Percentiles rank a stretch among this genome's conserved stretches.
These are phyloP conservation scores for Papilio dardanus DNA, from an alignment of 1,140 invertebrate genomes.

Conservation along the genomic window DNA sequence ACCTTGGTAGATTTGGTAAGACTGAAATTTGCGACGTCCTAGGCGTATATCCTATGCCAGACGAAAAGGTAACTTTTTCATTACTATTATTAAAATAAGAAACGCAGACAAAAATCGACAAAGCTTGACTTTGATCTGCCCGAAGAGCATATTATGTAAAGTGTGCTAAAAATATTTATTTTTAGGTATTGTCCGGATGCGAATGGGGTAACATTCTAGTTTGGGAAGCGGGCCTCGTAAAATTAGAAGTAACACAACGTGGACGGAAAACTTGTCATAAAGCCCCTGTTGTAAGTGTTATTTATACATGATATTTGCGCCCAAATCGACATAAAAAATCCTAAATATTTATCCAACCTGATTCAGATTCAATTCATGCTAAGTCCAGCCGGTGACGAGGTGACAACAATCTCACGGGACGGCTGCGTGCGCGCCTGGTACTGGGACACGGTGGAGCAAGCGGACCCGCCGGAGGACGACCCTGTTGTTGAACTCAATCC, in stretches of 20 bases:
- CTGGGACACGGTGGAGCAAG: slow-evolving; percentile 92
- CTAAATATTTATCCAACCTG: neutral
- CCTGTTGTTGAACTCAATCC: slow-evolving; percentile 92
- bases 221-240: slow-evolving; percentile 94
- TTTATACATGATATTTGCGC: slow-evolving; percentile 7
- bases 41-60: slow-evolving; percentile 91
- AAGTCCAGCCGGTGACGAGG: slow-evolving; percentile 76
- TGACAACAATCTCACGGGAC: slow-evolving; percentile 88
- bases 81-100: neutral
- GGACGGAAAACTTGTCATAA: slow-evolving; percentile 88
- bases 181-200: slow-evolving; percentile 89
- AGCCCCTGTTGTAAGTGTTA: slow-evolving; percentile 85
- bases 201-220: slow-evolving; percentile 95
- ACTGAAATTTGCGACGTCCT: slow-evolving; percentile 95
- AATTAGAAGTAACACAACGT: slow-evolving; percentile 89
- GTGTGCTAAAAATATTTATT: no score
- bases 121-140: no score
- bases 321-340: neutral
- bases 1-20: slow-evolving; percentile 93
- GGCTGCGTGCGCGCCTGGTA: slow-evolving; percentile 93
- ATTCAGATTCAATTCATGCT: slow-evolving; percentile 74
- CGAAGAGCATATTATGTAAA: no score
- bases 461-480: slow-evolving; percentile 89
- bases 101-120: neutral
- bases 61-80: slow-evolving; percentile 87